Evolutionary conservation across 1,140 invertebrate species (phyloP), one percentile per base, ranked within the genome.

Genomic region (Drosophila bocqueti): DNA sequence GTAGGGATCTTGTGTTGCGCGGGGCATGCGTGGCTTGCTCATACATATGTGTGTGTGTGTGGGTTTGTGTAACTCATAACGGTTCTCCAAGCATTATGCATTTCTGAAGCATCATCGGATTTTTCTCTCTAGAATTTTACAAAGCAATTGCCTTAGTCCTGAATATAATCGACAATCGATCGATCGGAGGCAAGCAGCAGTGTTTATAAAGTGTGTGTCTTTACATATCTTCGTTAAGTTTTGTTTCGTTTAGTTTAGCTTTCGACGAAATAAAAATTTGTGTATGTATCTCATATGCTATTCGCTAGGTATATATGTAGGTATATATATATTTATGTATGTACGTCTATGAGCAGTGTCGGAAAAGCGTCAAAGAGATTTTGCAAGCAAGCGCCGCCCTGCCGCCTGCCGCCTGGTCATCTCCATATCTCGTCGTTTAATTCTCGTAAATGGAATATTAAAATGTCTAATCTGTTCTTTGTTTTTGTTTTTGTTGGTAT

Each of bases 341-440:
- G 66, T 72, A 76, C 75, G 68, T 86, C 83, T 85, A 85, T 76
- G 75, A 85, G 79, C 68, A 76, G 83, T 85, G 79, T 82, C 73
- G 79, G 83, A 89, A 89, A 89, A 87, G 84, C 81, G 78, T 84
- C 86, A 90, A 89, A 75, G 67, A 80, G 67, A 71, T 84, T 77
- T 84, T 77, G 81, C 84, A 81, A 89, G 81, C 81, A 62, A 58
- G 58, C 73, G 71, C 55, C 58, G 57, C 57, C 57, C 57, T 55
- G 71, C 57, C 52, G 50, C 57, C 60, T 52, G 24, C 24, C 36
- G 21, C 21, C 21, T 21, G 1, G 21, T 58, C 73, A 62, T 40
- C 63, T 58, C 65, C 34, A 66, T 50, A 21, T 21, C 21, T 21
- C 21, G 21, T 84, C 52, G 60, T 65, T 67, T 85, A 47, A 26